A percentile compares a stretch with the other conserved stretches of the same genome.
phyloP scores from a whole-genome alignment of 2,797 vertebrate species.

The Cephalopachus bancanus region DNA sequence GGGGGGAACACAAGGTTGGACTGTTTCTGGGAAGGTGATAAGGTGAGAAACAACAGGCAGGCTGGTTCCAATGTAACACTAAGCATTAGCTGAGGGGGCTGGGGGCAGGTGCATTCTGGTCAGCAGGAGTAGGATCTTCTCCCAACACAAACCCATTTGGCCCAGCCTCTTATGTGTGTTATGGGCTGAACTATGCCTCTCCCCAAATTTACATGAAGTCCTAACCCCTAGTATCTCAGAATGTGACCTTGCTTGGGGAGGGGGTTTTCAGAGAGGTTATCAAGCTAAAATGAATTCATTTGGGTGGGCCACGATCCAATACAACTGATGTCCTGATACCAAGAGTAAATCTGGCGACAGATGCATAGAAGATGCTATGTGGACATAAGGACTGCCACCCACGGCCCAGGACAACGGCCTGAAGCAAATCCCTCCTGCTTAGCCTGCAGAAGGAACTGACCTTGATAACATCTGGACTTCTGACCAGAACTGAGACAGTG shows the following conservation, averaged over 20 bases:
- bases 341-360: not conserved
- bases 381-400: fast-evolving
- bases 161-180: too few relatives aligned
- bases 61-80: fast-evolving
- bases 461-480: not conserved
- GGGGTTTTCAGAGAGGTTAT: not conserved
- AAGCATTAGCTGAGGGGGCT: fast-evolving
- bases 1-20: not conserved
- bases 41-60: fast-evolving
- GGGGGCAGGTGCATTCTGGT: not conserved
- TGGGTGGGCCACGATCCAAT: too few relatives aligned
- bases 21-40: not conserved
- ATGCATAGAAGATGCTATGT: fast-evolving
- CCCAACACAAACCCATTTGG: not conserved
- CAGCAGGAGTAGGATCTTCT: not conserved
- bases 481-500: fast-evolving
- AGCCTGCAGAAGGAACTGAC: not conserved
- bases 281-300: not conserved
- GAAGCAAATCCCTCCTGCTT: fast-evolving
- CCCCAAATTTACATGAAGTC: not conserved
- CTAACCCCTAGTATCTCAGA: not conserved
- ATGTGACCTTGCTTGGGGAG: not conserved
- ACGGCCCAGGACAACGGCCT: fast-evolving
- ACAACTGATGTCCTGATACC: not conserved
- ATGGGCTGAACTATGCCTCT: fast-evolving